phyloP scores from a whole-genome alignment of 2,113 vertebrate genomes.

The Zosterops hypoxanthus region DNA sequence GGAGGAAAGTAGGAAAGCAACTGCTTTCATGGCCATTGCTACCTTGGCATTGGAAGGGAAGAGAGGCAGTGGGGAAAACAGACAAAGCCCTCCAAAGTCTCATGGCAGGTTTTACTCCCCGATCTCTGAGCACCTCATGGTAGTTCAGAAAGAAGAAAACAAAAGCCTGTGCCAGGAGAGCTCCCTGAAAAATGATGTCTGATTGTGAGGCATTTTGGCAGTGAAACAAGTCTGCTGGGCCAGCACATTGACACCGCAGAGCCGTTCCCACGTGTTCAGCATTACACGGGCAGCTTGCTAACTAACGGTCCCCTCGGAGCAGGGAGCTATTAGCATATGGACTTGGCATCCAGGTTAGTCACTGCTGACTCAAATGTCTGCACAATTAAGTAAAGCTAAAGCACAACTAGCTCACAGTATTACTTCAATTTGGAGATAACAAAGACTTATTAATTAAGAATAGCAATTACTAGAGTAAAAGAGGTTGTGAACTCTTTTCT shows the following conservation, averaged over 20 bases:
- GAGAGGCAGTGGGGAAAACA: neutral
- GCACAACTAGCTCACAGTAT: neutral
- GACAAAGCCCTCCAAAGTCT: neutral
- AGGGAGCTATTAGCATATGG: neutral
- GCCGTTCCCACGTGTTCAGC: neutral
- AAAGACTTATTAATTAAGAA: slow-evolving; percentile 65
- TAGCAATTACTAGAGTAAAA: slow-evolving; percentile 8
- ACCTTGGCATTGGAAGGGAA: neutral
- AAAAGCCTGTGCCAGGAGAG: neutral
- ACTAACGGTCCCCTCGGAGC: neutral
- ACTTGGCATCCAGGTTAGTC: neutral
- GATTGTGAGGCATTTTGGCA: neutral
- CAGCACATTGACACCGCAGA: neutral
- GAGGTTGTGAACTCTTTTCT: neutral
- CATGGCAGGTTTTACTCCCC: neutral
- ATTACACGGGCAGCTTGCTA: neutral
- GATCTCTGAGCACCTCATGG: neutral
- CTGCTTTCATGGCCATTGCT: neutral
- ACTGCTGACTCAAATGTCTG: slow-evolving; percentile 6
- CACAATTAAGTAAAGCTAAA: slow-evolving; percentile 34
- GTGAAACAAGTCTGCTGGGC: neutral
- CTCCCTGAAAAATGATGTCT: neutral
- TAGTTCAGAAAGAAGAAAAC: neutral
- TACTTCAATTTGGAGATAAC: slow-evolving; percentile 57
- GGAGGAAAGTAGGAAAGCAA: neutral